Conservation (phyloP, 2,888 invertebrate species). For the Trisateles emortualis region DNA sequence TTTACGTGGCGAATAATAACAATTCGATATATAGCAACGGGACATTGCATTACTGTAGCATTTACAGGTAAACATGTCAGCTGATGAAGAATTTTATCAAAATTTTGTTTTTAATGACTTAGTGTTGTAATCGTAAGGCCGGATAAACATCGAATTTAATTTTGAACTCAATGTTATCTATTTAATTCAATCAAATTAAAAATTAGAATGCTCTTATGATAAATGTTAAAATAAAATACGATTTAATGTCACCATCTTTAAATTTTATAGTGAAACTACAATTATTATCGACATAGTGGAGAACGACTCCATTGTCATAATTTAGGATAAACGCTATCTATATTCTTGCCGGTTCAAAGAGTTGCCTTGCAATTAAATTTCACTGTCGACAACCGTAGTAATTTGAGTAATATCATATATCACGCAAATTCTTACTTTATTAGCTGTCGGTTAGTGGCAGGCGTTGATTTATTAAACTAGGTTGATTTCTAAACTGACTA, state of each 20-base stretch:
- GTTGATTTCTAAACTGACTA: not conserved
- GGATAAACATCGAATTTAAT: no score
- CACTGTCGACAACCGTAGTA: constrained; percentile 13
- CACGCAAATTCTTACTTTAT: constrained; percentile 1
- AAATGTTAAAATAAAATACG: no score
- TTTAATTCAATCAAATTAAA: no score
- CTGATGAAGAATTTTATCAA: not conserved
- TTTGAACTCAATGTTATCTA: no score
- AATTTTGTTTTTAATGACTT: no score
- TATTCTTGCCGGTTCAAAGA: not conserved
- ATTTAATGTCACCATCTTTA: no score
- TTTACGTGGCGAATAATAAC: constrained; percentile 77
- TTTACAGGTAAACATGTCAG: constrained; percentile 74
- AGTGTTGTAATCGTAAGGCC: no score
- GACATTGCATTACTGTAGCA: constrained; percentile 86
- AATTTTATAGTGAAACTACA: no score
- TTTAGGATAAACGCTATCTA: not conserved
- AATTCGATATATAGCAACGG: constrained; percentile 86
- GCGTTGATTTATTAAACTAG: not conserved
- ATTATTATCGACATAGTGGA: not conserved
- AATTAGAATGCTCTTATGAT: no score
- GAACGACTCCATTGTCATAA: not conserved
- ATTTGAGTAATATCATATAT: constrained; percentile 8
- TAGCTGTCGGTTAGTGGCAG: not conserved
- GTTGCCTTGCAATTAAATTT: constrained; percentile 17